Evolutionary conservation across 2,797 vertebrate species (phyloP).

Genomic region (Serranus cabrilla): DNA sequence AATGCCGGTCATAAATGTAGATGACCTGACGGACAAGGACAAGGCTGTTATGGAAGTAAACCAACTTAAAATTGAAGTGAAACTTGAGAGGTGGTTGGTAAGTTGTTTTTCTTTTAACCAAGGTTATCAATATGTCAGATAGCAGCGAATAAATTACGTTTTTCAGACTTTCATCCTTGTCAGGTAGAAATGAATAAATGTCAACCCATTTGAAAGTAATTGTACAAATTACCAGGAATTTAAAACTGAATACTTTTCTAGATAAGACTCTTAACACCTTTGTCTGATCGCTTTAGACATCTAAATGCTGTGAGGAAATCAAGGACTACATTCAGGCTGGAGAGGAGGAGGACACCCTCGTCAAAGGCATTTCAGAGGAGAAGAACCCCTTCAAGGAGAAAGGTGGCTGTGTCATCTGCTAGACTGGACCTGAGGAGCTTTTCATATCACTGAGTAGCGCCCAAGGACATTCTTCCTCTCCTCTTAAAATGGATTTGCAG

Average conservation of each 20-base stretch:
- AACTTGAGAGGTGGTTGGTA: conserved; percentile 93
- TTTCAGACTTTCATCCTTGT: not conserved
- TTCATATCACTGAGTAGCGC: conserved; percentile 72
- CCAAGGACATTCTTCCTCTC: conserved; percentile 70
- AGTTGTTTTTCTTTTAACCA: conserved; percentile 44
- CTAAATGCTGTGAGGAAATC: conserved; percentile 97
- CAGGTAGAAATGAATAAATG: not conserved
- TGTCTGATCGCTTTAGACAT: conserved; percentile 85
- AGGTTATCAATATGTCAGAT: not conserved
- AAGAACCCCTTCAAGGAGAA: conserved; percentile 99
- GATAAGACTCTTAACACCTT: not conserved
- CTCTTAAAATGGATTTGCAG: conserved; percentile 69
- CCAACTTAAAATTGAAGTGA: conserved; percentile 93
- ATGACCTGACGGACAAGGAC: conserved; percentile 94
- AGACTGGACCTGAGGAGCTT: conserved; percentile 78
- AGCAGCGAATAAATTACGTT: not conserved
- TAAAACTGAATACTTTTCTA: not conserved
- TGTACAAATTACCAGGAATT: not conserved
- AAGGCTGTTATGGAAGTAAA: conserved; percentile 94
- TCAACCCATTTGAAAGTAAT: conserved; percentile 3
- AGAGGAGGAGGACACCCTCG: conserved; percentile 92
- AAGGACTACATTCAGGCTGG: conserved; percentile 94
- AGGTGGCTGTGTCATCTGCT: conserved; percentile 95
- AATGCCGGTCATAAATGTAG: conserved; percentile 95
- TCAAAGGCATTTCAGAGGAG: conserved; percentile 96